Conservation (phyloP, 2,113 vertebrate genomes). For the Mormyrus lacerda region DNA sequence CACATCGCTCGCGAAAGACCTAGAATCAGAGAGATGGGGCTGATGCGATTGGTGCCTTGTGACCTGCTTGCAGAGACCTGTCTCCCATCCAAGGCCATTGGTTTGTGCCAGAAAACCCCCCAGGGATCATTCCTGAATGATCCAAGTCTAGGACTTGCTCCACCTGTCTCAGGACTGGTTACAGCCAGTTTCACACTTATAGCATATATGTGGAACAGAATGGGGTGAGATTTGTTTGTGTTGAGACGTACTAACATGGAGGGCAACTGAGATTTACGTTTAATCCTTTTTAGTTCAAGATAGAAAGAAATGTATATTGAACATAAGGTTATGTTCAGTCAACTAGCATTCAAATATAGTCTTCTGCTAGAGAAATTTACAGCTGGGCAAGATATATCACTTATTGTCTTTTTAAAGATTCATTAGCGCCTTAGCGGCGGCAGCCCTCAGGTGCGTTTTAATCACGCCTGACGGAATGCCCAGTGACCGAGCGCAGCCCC, state of each 20-base stretch:
- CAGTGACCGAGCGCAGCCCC: background rate
- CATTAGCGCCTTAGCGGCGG: background rate
- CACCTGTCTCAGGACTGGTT: background rate
- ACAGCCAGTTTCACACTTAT: conserved; percentile 8
- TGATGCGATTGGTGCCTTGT: background rate
- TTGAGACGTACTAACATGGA: background rate
- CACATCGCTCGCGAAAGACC: background rate
- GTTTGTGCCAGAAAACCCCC: background rate
- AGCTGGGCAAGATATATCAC: background rate
- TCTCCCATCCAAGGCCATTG: background rate
- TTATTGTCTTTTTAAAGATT: conserved; percentile 1
- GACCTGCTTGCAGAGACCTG: background rate
- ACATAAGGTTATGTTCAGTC: background rate
- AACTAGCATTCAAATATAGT: background rate
- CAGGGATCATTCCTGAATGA: background rate
- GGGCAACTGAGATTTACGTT: background rate
- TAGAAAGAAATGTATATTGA: background rate
- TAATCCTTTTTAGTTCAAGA: background rate
- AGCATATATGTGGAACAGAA: background rate
- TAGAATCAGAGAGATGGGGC: background rate
- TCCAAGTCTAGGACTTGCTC: background rate
- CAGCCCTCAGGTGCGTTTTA: background rate
- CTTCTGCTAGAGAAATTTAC: background rate
- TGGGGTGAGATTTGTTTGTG: background rate
- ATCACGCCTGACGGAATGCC: background rate